Evolutionary conservation across 1,140 invertebrate genomes (phyloP), one percentile per base, ranked within the genome.

Genomic region (Trichomalopsis sarcophagae): DNA sequence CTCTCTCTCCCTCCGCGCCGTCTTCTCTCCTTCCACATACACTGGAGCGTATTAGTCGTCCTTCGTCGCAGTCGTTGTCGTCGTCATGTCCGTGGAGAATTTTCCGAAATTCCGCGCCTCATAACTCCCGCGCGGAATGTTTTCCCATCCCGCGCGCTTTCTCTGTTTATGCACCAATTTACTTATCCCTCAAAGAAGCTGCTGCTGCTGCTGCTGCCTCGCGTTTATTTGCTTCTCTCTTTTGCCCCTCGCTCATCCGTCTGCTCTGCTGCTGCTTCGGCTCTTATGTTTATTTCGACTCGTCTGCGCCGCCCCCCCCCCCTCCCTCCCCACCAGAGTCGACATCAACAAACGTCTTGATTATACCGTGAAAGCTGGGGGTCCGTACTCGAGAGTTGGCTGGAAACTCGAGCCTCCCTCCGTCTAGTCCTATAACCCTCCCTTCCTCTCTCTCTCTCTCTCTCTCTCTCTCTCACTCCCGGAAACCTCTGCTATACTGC

Each of bases 291-390:
- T 84, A 78, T 84, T 84, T 84, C 74, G 74, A 84, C 36, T 76
- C 73, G 73, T 82, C 81, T 83, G 75, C 73, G 23, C 76, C 50
- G n/a, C 2, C 47, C 50, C 47, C 21, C 17, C 81, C 17, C 30
- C 50, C 55, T 21, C 11, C 27, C 27, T 21, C 11, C 27, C 27
- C 27, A 1, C 27, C 27, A 11, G 9, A 74, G 62, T 74, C 69
- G 77, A 55, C 73, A 85, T 36, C 71, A 85, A 85, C 84, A 85
- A 81, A 85, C 84, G 81, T 85, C 84, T 85, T 85, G 84, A 85
- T 85, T 85, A 85, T 85, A 85, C 78, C 78, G 81, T 75, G 69
- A 74, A 75, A 75, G 81, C 81, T 69, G 55, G 55, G 55, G 55
- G 40, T 75, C 50, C 68, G 50, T 74, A 73, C 75, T 78, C 66